Percentiles rank a stretch among this genome's conserved stretches.
Conservation (phyloP, 1,140 invertebrate genomes). For the Drosophila saltans region DNA sequence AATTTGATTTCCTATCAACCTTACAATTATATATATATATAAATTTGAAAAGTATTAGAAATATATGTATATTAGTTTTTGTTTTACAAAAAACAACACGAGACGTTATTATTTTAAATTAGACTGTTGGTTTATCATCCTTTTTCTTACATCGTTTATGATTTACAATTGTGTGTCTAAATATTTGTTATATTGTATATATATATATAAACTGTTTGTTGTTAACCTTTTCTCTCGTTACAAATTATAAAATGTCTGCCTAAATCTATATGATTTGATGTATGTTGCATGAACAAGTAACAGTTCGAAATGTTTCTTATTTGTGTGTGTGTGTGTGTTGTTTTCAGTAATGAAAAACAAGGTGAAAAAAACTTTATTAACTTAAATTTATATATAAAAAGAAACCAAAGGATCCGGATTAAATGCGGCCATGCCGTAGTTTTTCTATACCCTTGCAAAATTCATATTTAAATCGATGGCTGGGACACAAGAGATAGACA, state of each 20-base stretch:
- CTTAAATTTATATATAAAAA: background rate
- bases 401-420: background rate
- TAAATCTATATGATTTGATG: slow-evolving; percentile 3
- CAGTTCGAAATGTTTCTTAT: background rate
- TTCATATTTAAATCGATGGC: background rate
- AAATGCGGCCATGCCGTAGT: background rate
- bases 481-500: no score
- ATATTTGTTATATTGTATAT: background rate
- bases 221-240: background rate
- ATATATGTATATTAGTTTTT: no score
- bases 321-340: background rate
- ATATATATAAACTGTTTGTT: background rate
- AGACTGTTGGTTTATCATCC: background rate
- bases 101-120: background rate
- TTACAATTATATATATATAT: no score
- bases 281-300: background rate
- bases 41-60: no score
- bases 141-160: slow-evolving; percentile 3
- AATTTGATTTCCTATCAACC: no score
- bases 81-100: no score
- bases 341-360: background rate
- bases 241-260: slow-evolving; percentile 7
- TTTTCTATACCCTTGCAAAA: slow-evolving; percentile 4
- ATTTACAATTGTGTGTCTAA: slow-evolving; percentile 8
- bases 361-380: background rate